phyloP scores from a whole-genome alignment of 2,888 invertebrate genomes.

The Corbicula japonica region DNA sequence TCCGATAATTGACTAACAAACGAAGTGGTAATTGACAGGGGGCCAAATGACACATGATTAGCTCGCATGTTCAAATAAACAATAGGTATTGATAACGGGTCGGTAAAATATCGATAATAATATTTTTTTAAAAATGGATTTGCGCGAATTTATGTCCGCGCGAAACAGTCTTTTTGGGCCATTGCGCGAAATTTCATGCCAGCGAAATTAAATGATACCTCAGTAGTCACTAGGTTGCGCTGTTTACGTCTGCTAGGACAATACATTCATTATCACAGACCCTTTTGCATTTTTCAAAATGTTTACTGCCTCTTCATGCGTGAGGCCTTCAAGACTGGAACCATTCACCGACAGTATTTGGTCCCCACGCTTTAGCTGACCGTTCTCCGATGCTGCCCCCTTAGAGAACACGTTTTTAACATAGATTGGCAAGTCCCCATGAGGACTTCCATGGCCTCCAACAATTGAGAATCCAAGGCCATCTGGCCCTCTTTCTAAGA shows the following conservation, averaged over 20 bases:
- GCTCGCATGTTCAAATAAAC: too few relatives aligned
- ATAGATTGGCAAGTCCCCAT: constrained; percentile 89
- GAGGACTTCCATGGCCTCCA: constrained; percentile 88
- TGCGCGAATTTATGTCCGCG: neutral
- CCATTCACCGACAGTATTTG: constrained; percentile 96
- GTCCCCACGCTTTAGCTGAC: constrained; percentile 96
- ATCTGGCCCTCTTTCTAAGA: constrained; percentile 87
- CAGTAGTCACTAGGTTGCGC: neutral
- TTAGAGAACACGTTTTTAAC: constrained; percentile 89
- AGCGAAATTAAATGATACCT: too few relatives aligned
- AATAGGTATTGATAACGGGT: too few relatives aligned
- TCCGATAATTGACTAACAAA: too few relatives aligned
- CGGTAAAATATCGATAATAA: too few relatives aligned
- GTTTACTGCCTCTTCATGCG: constrained; percentile 94
- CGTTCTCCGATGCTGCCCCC: constrained; percentile 93
- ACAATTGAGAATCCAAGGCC: constrained; percentile 89
- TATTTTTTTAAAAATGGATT: neutral
- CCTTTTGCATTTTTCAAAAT: constrained; percentile 91
- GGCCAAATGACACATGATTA: too few relatives aligned
- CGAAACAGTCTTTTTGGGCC: neutral
- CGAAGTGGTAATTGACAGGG: too few relatives aligned
- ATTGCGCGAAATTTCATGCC: neutral
- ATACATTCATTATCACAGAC: constrained; percentile 87
- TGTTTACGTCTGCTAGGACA: constrained; percentile 69
- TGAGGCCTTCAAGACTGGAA: constrained; percentile 89